phyloP scores from a whole-genome alignment of 2,113 vertebrate species.

The Acrocephalus kingi region DNA sequence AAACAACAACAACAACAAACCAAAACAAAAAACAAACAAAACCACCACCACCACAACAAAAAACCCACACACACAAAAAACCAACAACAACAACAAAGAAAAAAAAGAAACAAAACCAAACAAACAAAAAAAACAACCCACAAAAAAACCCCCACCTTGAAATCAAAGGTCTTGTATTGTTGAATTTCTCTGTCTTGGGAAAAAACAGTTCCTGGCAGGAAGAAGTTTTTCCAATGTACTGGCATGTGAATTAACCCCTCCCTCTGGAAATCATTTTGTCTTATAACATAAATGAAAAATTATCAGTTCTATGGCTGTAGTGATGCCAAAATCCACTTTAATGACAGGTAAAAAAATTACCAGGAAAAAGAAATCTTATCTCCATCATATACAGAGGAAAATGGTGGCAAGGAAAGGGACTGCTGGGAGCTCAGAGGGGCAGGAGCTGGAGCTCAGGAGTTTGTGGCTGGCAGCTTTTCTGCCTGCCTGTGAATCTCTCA shows the following conservation, averaged over 20 bases:
- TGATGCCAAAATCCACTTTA: neutral
- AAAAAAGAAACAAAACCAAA: neutral
- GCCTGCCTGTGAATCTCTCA: neutral
- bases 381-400: neutral
- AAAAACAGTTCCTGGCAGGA: neutral
- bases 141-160: neutral
- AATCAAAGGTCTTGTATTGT: neutral
- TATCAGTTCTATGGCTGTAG: neutral
- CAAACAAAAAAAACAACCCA: neutral
- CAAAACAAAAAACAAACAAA: too few relatives aligned
- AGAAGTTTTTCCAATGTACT: neutral
- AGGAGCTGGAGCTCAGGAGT: neutral
- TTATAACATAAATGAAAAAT: neutral
- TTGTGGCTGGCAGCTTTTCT: neutral
- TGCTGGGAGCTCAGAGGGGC: neutral
- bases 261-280: neutral
- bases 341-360: neutral
- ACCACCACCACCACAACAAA: too few relatives aligned
- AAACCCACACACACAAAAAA: too few relatives aligned
- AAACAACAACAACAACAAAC: neutral
- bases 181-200: neutral
- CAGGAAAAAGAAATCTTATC: neutral
- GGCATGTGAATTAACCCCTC: neutral
- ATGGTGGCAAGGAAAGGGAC: neutral
- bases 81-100: too few relatives aligned